phyloP scores from a whole-genome alignment of 2,797 vertebrate species.

The Simalia tracyae region DNA sequence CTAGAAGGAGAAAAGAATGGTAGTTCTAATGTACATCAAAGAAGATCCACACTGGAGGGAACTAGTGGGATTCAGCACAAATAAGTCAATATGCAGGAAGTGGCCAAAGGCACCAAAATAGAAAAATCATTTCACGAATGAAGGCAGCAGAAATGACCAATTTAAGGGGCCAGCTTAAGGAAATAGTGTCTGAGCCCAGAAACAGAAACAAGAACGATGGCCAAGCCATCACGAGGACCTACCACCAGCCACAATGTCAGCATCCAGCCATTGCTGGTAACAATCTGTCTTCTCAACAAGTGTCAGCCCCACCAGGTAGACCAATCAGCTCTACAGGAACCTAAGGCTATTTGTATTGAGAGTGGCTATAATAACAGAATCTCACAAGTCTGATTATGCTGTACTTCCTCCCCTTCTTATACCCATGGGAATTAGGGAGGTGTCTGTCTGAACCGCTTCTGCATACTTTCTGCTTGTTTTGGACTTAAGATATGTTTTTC shows the following conservation, averaged over 20 bases:
- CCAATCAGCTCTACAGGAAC: neutral
- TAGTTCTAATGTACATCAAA: neutral
- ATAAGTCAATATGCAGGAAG: neutral
- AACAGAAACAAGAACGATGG: neutral
- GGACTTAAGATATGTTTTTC: neutral
- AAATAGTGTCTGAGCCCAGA: neutral
- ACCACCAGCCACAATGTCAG: neutral
- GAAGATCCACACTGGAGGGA: neutral
- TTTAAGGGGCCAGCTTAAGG: neutral
- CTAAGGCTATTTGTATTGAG: neutral
- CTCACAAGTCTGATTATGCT: neutral
- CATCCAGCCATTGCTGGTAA: neutral
- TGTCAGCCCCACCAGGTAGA: neutral
- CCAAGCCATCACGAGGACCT: neutral
- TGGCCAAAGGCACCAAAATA: neutral
- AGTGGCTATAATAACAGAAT: neutral
- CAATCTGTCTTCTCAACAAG: neutral
- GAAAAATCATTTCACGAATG: neutral
- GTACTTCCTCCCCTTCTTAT: neutral
- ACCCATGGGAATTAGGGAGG: neutral
- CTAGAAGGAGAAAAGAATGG: neutral
- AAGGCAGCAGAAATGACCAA: neutral
- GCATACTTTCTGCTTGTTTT: neutral
- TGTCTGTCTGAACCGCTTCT: neutral
- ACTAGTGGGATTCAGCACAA: neutral